Percentiles rank a stretch among this genome's conserved stretches.
Evolutionary conservation across 2,888 invertebrate species (phyloP).

Genomic region (Teinopalpus imperialis): DNA sequence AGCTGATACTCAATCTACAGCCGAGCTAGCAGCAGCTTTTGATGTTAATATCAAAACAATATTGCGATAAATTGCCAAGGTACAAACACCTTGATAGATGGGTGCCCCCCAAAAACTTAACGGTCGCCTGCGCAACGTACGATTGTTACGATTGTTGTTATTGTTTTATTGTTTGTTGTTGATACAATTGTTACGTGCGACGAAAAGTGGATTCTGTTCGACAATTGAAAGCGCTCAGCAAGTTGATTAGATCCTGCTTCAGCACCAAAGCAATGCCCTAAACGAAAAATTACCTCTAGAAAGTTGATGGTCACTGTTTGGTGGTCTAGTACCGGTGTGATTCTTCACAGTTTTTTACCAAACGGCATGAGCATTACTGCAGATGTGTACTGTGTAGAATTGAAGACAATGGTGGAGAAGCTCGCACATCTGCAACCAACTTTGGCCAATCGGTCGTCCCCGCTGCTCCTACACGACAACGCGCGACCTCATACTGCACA

Average conservation of each 20-base stretch:
- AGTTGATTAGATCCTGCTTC: slow-evolving; percentile 24
- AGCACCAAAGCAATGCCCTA: slow-evolving; percentile 22
- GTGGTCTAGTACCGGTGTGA: too few species aligned
- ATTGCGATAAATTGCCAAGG: slow-evolving; percentile 1
- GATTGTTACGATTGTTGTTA: slow-evolving; percentile 10
- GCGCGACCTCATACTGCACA: slow-evolving; percentile 26
- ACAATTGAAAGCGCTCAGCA: slow-evolving; percentile 23
- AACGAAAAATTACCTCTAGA: slow-evolving; percentile 28
- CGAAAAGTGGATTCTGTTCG: slow-evolving; percentile 25
- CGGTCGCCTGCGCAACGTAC: slow-evolving; percentile 22
- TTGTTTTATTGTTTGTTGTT: too few species aligned
- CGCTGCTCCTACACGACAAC: slow-evolving; percentile 18
- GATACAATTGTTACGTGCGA: slow-evolving; percentile 21
- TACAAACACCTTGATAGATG: background rate
- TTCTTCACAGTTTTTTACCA: too few species aligned
- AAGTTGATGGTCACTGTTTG: too few species aligned
- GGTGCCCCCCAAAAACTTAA: background rate
- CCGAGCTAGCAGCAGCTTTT: slow-evolving; percentile 26
- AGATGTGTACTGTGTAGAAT: slow-evolving; percentile 18
- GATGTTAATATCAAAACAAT: slow-evolving; percentile 26
- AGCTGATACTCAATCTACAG: slow-evolving; percentile 9
- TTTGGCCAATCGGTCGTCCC: slow-evolving; percentile 22
- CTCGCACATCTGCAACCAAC: slow-evolving; percentile 25
- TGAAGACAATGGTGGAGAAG: slow-evolving; percentile 27
- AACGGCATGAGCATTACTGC: too few species aligned